A percentile compares a stretch with the other conserved stretches of the same genome.
phyloP scores from a whole-genome alignment of 2,888 invertebrate species.

The Elmis aenea region DNA sequence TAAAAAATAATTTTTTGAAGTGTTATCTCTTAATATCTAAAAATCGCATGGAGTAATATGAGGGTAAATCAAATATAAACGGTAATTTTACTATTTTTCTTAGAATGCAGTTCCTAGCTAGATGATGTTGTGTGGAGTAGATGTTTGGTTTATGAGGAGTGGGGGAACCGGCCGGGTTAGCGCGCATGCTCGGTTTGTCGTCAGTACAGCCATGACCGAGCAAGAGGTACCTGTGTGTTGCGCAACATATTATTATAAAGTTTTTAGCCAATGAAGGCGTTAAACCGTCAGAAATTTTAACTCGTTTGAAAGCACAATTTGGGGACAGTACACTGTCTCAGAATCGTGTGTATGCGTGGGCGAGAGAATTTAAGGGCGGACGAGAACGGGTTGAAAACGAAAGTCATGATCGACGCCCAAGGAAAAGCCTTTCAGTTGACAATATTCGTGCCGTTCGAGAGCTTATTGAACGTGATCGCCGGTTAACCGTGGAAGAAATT shows the following conservation, averaged over 20 bases:
- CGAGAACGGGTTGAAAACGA: neutral
- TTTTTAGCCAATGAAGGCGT: neutral
- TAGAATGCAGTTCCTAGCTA: no score
- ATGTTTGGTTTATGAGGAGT: no score
- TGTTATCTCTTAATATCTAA: no score
- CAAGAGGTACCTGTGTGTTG: neutral
- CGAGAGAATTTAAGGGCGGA: constrained; percentile 9
- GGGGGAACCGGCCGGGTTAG: no score
- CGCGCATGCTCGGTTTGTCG: no score
- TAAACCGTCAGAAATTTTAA: constrained; percentile 5
- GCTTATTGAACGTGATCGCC: constrained; percentile 1
- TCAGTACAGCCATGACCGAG: neutral
- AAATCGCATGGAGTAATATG: no score
- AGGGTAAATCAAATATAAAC: no score
- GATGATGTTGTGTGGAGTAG: no score
- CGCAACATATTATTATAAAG: neutral
- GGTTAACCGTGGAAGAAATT: neutral
- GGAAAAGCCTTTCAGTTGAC: neutral
- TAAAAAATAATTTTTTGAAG: no score
- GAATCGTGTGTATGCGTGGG: constrained; percentile 8
- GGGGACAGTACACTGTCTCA: constrained; percentile 6
- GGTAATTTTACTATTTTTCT: no score
- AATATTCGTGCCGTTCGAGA: neutral
- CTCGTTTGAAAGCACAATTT: constrained; percentile 5
- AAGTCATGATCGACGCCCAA: neutral